Conservation (phyloP, 2,113 vertebrate species). For the Thalassarche chlororhynchos region DNA sequence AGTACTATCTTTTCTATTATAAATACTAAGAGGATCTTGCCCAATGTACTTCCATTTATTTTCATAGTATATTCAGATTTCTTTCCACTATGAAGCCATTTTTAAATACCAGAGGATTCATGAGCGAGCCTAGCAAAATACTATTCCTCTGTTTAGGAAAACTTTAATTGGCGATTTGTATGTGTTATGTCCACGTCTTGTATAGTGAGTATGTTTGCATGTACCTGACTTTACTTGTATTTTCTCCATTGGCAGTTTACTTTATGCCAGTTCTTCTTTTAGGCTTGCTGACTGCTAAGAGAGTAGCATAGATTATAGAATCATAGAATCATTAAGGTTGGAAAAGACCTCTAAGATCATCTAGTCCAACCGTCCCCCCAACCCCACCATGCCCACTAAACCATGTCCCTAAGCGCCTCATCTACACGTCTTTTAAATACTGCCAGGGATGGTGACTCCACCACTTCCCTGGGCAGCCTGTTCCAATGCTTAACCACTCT, state of each 20-base stretch:
- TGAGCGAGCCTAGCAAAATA: background rate
- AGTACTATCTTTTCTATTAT: background rate
- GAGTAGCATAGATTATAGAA: background rate
- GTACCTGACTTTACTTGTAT: background rate
- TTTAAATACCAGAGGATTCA: background rate
- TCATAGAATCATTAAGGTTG: too few relatives aligned
- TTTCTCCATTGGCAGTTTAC: constrained; percentile 9
- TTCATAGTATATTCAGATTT: background rate
- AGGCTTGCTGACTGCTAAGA: constrained; percentile 24
- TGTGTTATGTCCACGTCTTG: background rate
- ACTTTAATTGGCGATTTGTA: background rate
- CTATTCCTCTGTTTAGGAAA: background rate
- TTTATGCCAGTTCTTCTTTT: background rate
- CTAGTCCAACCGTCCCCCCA: too few relatives aligned
- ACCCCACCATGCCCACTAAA: too few relatives aligned
- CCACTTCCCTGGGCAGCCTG: too few relatives aligned
- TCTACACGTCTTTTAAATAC: too few relatives aligned
- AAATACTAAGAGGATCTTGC: background rate
- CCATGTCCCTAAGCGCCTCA: too few relatives aligned
- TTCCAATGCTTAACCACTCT: too few relatives aligned
- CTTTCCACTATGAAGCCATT: background rate
- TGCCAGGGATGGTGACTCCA: too few relatives aligned
- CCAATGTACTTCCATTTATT: background rate
- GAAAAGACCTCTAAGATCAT: too few relatives aligned
- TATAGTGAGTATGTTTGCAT: background rate